Conservation (phyloP, 2,113 vertebrate genomes). For the Pelecanus crispus region DNA sequence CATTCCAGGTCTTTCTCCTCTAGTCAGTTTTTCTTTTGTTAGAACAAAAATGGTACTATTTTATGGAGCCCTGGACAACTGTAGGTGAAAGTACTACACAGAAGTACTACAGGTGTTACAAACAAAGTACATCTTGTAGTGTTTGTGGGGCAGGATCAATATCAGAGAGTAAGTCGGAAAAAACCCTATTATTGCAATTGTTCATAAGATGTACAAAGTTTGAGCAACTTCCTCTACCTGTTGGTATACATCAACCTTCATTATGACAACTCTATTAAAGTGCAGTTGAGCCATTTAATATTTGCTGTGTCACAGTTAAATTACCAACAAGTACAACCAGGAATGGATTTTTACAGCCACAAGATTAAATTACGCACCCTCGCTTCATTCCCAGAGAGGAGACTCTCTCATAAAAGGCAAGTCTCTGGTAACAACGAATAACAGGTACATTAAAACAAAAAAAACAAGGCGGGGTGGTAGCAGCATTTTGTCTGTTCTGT, state of each 20-base stretch:
- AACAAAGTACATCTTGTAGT: neutral
- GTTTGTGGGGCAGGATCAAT: neutral
- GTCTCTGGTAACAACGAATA: neutral
- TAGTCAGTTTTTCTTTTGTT: neutral
- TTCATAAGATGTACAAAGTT: neutral
- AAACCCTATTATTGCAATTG: accelerated
- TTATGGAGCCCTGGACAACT: neutral
- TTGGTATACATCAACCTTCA: neutral
- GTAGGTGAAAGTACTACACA: neutral
- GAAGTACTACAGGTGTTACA: neutral
- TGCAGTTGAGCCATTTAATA: neutral
- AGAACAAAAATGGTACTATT: neutral
- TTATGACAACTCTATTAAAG: neutral
- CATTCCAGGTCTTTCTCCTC: neutral
- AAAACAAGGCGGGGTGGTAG: neutral
- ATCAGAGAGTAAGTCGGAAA: neutral
- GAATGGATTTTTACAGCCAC: neutral
- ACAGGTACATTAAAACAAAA: neutral
- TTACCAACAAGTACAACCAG: neutral
- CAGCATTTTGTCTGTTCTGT: neutral
- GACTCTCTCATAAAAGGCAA: neutral
- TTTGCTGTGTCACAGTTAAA: neutral
- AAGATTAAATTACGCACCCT: neutral
- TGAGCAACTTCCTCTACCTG: neutral
- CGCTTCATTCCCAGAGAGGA: neutral